phyloP scores from a whole-genome alignment of 2,888 invertebrate species.

The Diogma glabrata region DNA sequence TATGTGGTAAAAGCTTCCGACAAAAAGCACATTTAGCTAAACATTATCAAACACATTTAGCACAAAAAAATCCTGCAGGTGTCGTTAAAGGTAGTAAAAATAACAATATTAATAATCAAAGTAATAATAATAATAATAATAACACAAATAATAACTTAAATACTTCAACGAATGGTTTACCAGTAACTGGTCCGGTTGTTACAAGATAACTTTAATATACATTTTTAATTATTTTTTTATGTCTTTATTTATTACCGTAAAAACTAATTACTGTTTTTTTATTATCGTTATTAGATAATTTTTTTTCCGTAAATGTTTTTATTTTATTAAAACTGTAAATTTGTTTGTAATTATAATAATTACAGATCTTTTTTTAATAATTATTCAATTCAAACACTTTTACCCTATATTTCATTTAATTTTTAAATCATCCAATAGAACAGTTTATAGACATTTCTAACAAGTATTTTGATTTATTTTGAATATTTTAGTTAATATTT shows the following conservation, averaged over 20 bases:
- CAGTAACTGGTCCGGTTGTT: neutral
- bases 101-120: constrained; percentile 18
- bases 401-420: too few species aligned
- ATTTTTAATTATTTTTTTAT: neutral
- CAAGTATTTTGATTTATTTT: too few species aligned
- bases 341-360: too few species aligned
- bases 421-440: too few species aligned
- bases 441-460: too few species aligned
- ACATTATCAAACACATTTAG: constrained; percentile 86
- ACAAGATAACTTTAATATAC: constrained; percentile 2
- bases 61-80: constrained; percentile 62
- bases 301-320: neutral
- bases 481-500: too few species aligned
- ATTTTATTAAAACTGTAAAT: too few species aligned
- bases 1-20: constrained; percentile 87
- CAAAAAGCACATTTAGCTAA: constrained; percentile 88
- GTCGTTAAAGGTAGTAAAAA: constrained; percentile 41
- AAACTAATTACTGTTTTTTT: neutral
- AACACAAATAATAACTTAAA: constrained; percentile 19
- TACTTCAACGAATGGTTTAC: constrained; percentile 7
- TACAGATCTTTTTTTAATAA: too few species aligned
- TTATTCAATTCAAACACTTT: too few species aligned
- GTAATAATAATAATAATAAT: constrained; percentile 15
- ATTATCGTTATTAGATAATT: neutral
- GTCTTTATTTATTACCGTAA: neutral